Evolutionary conservation across 2,888 invertebrate genomes (phyloP).

Genomic region (Spodoptera picta): DNA sequence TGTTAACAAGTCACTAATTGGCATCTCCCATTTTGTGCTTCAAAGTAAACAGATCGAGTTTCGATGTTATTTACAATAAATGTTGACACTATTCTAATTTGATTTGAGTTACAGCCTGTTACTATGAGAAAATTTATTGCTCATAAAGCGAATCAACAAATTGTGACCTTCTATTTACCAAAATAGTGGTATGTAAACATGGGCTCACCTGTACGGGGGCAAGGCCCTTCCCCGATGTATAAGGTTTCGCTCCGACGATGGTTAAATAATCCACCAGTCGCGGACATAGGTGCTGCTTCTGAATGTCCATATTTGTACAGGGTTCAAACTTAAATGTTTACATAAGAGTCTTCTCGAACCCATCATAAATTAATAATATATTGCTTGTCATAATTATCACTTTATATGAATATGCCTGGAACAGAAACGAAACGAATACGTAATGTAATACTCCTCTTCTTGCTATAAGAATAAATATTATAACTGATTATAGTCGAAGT

Average conservation of each 20-base stretch:
- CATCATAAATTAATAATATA: constrained; percentile 81
- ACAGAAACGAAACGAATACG: constrained; percentile 47
- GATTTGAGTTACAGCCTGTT: too few species aligned
- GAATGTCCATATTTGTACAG: constrained; percentile 86
- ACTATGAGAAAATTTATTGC: too few species aligned
- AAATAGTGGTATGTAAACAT: neutral
- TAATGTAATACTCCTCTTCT: neutral
- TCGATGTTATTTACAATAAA: too few species aligned
- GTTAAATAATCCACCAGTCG: constrained; percentile 98
- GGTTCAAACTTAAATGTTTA: constrained; percentile 61
- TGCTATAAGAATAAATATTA: neutral
- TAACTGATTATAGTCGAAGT: constrained; percentile 6
- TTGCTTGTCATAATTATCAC: constrained; percentile 87
- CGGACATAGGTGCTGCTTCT: constrained; percentile 95
- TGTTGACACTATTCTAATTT: too few species aligned
- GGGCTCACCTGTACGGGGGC: constrained; percentile 93
- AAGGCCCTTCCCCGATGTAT: constrained; percentile 89
- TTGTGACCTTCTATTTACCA: too few species aligned
- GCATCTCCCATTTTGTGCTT: too few species aligned
- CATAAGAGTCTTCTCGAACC: constrained; percentile 64
- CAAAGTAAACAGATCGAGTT: too few species aligned
- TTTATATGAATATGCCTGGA: constrained; percentile 66
- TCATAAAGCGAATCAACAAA: too few species aligned
- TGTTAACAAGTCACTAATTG: too few species aligned
- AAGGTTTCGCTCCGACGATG: constrained; percentile 97